Conservation (phyloP, 2,888 invertebrate genomes). For the Diogma glabrata region DNA sequence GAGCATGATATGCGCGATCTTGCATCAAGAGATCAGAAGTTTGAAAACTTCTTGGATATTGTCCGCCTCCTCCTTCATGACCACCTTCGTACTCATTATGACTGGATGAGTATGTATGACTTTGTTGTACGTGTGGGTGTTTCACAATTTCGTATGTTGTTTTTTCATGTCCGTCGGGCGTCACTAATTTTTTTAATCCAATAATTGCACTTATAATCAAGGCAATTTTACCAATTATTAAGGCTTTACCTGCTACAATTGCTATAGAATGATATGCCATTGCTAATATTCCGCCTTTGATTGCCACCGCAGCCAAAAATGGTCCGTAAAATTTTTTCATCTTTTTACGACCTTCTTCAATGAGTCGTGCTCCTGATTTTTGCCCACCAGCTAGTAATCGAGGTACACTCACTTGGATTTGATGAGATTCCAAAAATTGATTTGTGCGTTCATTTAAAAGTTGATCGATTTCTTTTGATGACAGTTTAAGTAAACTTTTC, state of each 20-base stretch:
- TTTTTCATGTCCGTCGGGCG: slow-evolving; percentile 58
- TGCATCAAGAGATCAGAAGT: slow-evolving; percentile 48
- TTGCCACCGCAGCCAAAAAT: slow-evolving; percentile 53
- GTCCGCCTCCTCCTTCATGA: slow-evolving; percentile 42
- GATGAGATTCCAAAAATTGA: slow-evolving; percentile 48
- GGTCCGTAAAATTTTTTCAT: slow-evolving; percentile 55
- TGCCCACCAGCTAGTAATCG: slow-evolving; percentile 38
- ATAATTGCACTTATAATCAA: slow-evolving; percentile 66
- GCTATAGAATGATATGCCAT: slow-evolving; percentile 66
- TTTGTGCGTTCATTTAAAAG: slow-evolving; percentile 44
- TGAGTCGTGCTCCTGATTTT: slow-evolving; percentile 32
- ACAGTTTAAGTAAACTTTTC: slow-evolving; percentile 46
- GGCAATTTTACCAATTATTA: slow-evolving; percentile 75
- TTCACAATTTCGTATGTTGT: slow-evolving; percentile 78
- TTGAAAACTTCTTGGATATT: slow-evolving; percentile 45
- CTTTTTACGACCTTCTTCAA: slow-evolving; percentile 45
- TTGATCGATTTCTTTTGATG: slow-evolving; percentile 48
- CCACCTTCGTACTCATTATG: slow-evolving; percentile 51
- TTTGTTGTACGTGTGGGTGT: slow-evolving; percentile 69
- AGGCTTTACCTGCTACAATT: slow-evolving; percentile 65
- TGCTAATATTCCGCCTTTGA: slow-evolving; percentile 60
- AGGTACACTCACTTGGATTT: slow-evolving; percentile 42
- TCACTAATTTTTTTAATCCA: slow-evolving; percentile 66
- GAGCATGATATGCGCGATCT: slow-evolving; percentile 49
- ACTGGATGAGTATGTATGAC: slow-evolving; percentile 62